Evolutionary conservation across 2,797 vertebrate genomes (phyloP), one percentile per base, ranked within the genome.

Genomic region (Diplodus sargus): DNA sequence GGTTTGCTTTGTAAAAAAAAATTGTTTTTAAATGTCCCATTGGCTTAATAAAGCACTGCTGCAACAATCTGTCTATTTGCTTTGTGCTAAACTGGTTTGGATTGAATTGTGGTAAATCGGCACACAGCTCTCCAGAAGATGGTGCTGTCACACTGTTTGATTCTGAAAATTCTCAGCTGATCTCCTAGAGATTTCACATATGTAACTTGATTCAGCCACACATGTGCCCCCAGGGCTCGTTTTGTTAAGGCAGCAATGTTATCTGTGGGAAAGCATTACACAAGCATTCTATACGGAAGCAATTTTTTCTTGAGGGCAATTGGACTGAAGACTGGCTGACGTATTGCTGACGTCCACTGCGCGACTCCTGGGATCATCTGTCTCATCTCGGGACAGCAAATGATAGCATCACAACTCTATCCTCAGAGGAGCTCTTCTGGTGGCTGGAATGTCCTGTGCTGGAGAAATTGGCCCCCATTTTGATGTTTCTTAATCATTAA

Each of bases 51-150:
- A 63, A 57, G 42, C 53, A 49, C 57, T 59, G 69, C 48, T 81
- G 74, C 18, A 66, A 28, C 28, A 70, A 13, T 73, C 28, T 53
- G 23, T 51, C 49, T 30, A 48, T 62, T 60, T 48, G 4, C 11
- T 54, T 45, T 63, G 25, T 5, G 63, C 22, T 39, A 20, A 62
- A 56, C 49, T 0, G 9, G 9, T 70, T 83, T 65, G 63, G 51
- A 82, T 70, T 81, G 60, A 65, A 56, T 25, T n/a, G 48, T 28
- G 18, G 18, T 2, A 18, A 60, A 60, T 81, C 70, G 43, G 69
- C 48, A 22, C 20, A n/a, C 4, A 0, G 17, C 12, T 82, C 28
- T 81, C 90, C 90, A 90, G 83, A 60, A 91, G 89, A 78, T 87
- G 91, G 85, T 60, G 83, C 90, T 72, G 43, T 85, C 51, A 53